phyloP scores from a whole-genome alignment of 1,140 invertebrate species.

The Drosophila triauraria region DNA sequence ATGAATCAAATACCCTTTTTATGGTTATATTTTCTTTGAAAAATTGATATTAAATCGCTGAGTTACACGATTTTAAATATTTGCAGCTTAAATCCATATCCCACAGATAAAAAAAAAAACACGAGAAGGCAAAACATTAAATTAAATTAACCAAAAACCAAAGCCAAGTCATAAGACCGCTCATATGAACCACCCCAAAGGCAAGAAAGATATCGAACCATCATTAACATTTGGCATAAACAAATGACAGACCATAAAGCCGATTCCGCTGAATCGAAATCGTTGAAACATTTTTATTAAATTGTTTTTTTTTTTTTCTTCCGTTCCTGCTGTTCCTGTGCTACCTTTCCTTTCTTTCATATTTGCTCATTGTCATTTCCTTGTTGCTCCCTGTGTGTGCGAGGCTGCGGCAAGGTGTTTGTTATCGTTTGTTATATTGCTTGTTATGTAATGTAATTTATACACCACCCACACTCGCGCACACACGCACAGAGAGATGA shows the following conservation, averaged over 20 bases:
- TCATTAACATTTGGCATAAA: slow-evolving; percentile 41
- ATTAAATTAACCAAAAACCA: not conserved
- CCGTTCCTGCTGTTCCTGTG: slow-evolving; percentile 1
- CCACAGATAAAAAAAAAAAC: no score
- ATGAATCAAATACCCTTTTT: not conserved
- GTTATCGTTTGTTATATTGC: slow-evolving; percentile 83
- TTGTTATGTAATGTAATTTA: slow-evolving; percentile 83
- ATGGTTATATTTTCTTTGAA: not conserved
- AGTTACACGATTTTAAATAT: not conserved
- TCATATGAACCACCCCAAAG: not conserved
- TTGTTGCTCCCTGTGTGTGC: slow-evolving; percentile 17
- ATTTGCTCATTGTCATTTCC: slow-evolving; percentile 43
- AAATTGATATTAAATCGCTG: accelerated
- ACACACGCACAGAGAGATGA: slow-evolving; percentile 19
- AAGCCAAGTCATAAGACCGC: no score
- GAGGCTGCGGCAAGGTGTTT: slow-evolving; percentile 68
- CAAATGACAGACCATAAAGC: slow-evolving; percentile 54
- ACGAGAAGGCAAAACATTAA: not conserved
- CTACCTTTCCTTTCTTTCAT: slow-evolving; percentile 19
- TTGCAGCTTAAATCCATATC: not conserved
- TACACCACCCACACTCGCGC: slow-evolving; percentile 54
- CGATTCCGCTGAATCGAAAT: slow-evolving; percentile 49
- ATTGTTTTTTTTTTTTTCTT: slow-evolving; percentile 44
- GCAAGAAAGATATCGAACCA: not conserved
- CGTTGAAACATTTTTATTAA: slow-evolving; percentile 70